Evolutionary conservation across 1,140 invertebrate species (phyloP), one percentile per base, ranked within the genome.

Genomic region (Drosophila kurseongensis): DNA sequence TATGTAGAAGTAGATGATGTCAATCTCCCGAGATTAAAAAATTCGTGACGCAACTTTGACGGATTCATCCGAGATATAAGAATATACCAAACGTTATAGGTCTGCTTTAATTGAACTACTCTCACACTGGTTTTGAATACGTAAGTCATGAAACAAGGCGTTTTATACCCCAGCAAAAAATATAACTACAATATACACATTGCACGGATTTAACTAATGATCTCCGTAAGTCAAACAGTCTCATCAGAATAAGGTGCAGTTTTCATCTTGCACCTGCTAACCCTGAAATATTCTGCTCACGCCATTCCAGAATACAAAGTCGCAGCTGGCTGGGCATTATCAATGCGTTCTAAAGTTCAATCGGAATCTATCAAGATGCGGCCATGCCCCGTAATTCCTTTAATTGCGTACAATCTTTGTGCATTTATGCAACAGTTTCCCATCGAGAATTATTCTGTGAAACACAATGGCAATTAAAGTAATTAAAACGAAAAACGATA

Each of bases 381-480:
- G 41, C 41, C 63, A 48, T 18, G 44, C 52, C 67, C 56, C 44
- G 55, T 60, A 57, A 68, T 60, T 52, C 55, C 48, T 47, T 61
- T 73, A 73, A 73, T 73, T 73, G 48, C 56, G 32, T 13, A 16
- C 13, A 36, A 4, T 47, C 44, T 67, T 63, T 67, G 63, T 62
- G 32, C 42, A 32, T 32, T 32, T 48, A 75, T 52, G 27, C 41
- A 75, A 50, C 32, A 27, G 58, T 35, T 45, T 75, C 52, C 29
- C 73, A 54, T 36, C 35, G 18, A 14, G 44, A 50, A 67, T 48
- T 55, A 55, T 67, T 67, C 23, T 59, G 27, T 40, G 68, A 42
- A 54, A 58, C 45, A 67, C 36, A 54, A 29, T 50, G 45, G 23
- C 71, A 65, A 75, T 75, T 76, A 67, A 57, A 75, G 59, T 75